These are phyloP conservation scores for Teleiodes luculella DNA, from an alignment of 2,888 invertebrate species.

Conservation along the genomic window DNA sequence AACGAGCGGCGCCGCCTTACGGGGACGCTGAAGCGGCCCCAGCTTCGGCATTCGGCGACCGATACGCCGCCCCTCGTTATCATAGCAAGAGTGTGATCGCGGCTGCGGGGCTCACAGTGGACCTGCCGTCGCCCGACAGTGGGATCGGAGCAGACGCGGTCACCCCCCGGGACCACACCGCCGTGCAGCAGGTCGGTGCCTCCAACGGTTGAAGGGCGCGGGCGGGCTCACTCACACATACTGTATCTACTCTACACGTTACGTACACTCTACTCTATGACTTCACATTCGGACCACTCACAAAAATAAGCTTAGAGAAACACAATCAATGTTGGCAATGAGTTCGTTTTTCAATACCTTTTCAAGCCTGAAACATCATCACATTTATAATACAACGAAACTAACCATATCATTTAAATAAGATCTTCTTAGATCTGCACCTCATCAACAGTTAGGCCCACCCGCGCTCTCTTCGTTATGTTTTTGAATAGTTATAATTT, in stretches of 20 bases:
- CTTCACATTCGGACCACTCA: constrained; percentile 17
- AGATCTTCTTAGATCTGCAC: constrained; percentile 27
- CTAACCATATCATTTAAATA: not conserved
- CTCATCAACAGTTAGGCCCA: constrained; percentile 51
- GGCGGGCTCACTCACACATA: constrained; percentile 59
- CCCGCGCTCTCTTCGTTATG: constrained; percentile 50
- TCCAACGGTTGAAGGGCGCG: constrained; percentile 48
- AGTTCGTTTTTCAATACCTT: constrained; percentile 7
- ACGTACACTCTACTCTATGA: constrained; percentile 8
- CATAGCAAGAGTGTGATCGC: constrained; percentile 86
- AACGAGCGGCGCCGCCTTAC: constrained; percentile 78
- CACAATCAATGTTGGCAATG: not conserved
- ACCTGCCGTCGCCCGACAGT: constrained; percentile 96
- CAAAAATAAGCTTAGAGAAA: not conserved
- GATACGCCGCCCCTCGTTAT: constrained; percentile 84
- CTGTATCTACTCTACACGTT: constrained; percentile 17
- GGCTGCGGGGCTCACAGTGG: constrained; percentile 91
- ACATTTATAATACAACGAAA: not conserved
- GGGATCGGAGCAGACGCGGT: constrained; percentile 97
- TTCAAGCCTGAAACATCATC: no score
- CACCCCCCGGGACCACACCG: constrained; percentile 93
- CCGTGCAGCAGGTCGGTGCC: constrained; percentile 90
- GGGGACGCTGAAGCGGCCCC: constrained; percentile 78
- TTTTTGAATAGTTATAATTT: no score
- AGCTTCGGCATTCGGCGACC: constrained; percentile 82